These are phyloP conservation scores for Monarcha castaneiventris DNA, from an alignment of 2,113 vertebrate species.

Conservation along the genomic window DNA sequence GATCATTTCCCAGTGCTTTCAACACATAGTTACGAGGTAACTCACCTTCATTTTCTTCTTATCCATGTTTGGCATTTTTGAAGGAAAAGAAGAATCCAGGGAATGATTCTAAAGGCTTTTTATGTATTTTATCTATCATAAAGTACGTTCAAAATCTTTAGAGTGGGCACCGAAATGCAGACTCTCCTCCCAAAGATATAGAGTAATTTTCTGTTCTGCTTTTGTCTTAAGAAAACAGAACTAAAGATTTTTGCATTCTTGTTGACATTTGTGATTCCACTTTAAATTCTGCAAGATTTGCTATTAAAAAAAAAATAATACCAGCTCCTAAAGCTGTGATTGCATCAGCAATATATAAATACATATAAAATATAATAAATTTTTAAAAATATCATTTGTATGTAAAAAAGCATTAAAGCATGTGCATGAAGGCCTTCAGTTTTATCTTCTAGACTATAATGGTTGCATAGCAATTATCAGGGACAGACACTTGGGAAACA, in stretches of 20 bases:
- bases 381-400: accelerated
- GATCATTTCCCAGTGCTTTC: not conserved
- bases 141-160: not conserved
- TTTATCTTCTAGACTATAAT: not conserved
- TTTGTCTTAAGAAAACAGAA: not conserved
- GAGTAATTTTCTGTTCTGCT: not conserved
- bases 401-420: not conserved
- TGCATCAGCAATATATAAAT: not conserved
- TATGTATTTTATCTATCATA: not conserved
- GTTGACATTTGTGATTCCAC: not conserved
- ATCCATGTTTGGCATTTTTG: not conserved
- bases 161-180: accelerated
- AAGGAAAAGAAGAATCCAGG: not conserved
- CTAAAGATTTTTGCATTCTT: not conserved
- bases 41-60: not conserved
- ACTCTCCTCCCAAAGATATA: not conserved
- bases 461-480: slow-evolving; percentile 55
- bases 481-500: slow-evolving; percentile 36
- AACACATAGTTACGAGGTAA: not conserved
- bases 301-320: not conserved
- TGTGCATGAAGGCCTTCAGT: not conserved
- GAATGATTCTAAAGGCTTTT: not conserved
- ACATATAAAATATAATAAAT: not conserved
- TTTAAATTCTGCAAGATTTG: not conserved
- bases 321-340: not conserved